These are phyloP conservation scores for Alcedo atthis DNA, from an alignment of 2,797 vertebrate genomes.

Conservation along the genomic window DNA sequence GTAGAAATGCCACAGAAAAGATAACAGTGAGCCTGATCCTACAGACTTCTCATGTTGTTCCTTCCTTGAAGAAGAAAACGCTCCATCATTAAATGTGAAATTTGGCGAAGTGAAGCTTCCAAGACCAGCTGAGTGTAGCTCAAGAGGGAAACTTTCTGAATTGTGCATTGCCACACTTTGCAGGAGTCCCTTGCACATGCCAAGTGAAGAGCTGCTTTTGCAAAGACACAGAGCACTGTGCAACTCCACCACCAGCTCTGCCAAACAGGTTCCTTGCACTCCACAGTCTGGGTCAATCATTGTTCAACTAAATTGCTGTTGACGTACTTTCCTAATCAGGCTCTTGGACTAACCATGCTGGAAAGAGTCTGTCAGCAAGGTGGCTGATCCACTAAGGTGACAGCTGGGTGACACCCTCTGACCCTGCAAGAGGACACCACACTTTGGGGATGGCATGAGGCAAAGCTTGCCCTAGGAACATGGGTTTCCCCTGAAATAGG, in stretches of 20 bases:
- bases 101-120: not conserved
- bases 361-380: not conserved
- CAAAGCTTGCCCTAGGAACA: not conserved
- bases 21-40: not conserved
- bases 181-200: not conserved
- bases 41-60: not conserved
- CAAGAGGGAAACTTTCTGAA: not conserved
- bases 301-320: not conserved
- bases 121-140: not conserved
- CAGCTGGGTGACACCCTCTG: not conserved
- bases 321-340: not conserved
- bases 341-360: not conserved
- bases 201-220: not conserved
- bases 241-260: not conserved
- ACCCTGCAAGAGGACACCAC: not conserved
- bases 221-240: not conserved
- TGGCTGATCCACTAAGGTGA: not conserved
- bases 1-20: not conserved
- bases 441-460: not conserved
- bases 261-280: not conserved
- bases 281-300: not conserved
- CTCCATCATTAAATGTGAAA: not conserved
- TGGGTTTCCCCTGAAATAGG: not conserved
- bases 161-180: accelerated
- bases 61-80: not conserved